A percentile compares a stretch with the other conserved stretches of the same genome.
phyloP scores from a whole-genome alignment of 2,888 invertebrate species.

The Plebejus argus region DNA sequence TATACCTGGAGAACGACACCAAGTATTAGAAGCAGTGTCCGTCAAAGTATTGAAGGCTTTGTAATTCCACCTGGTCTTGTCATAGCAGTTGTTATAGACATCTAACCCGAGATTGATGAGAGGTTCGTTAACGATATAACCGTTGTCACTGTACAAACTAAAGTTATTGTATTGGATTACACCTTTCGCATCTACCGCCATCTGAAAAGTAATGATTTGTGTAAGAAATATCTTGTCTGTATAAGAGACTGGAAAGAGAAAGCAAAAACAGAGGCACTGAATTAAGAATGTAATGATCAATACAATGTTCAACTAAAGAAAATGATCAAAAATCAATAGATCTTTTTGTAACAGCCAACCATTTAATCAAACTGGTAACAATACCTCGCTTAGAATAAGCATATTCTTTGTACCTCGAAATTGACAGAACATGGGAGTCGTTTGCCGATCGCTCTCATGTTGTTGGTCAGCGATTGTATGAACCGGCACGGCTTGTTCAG shows the following conservation, averaged over 20 bases:
- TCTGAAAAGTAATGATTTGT: constrained; percentile 31
- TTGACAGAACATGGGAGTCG: constrained; percentile 64
- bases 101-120: constrained; percentile 40
- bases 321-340: too few species aligned
- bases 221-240: too few species aligned
- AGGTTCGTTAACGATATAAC: constrained; percentile 75
- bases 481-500: constrained; percentile 83
- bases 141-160: constrained; percentile 73
- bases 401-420: too few species aligned
- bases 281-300: too few species aligned
- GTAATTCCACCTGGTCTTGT: constrained; percentile 55
- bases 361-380: too few species aligned
- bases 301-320: too few species aligned
- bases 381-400: too few species aligned
- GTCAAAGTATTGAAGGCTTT: constrained; percentile 53
- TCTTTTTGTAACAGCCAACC: too few species aligned
- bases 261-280: too few species aligned
- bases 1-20: constrained; percentile 51
- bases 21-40: constrained; percentile 50
- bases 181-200: constrained; percentile 71
- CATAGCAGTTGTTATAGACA: constrained; percentile 71
- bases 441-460: constrained; percentile 81
- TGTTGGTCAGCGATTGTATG: constrained; percentile 81
- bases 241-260: too few species aligned
- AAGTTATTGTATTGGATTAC: constrained; percentile 81